phyloP scores from a whole-genome alignment of 2,888 invertebrate species.

The Aleiodes leptofemur region DNA sequence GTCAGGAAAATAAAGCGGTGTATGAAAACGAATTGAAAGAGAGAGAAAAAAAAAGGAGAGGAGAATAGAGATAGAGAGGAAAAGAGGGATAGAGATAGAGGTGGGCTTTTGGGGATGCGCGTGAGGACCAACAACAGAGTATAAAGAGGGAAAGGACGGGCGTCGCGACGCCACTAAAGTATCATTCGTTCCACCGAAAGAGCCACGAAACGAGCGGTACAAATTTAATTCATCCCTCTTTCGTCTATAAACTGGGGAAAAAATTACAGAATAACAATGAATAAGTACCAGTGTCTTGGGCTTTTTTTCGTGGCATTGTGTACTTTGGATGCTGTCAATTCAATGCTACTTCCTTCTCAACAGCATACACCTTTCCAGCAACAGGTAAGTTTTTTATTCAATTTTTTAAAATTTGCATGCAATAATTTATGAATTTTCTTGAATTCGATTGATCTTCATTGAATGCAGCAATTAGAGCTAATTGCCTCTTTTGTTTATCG shows the following conservation, averaged over 20 bases:
- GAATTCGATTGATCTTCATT: neutral
- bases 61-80: conserved; percentile 48
- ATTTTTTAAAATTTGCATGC: neutral
- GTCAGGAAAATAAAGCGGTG: conserved; percentile 56
- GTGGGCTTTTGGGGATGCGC: conserved; percentile 55
- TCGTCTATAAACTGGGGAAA: conserved; percentile 8
- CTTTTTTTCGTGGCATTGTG: neutral
- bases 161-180: conserved; percentile 65
- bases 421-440: neutral
- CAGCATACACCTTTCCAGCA: conserved; percentile 57
- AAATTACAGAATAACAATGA: neutral
- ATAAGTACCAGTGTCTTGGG: neutral
- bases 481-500: neutral
- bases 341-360: conserved; percentile 43
- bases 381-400: conserved; percentile 58
- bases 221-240: conserved; percentile 45
- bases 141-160: conserved; percentile 64
- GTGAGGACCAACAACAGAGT: conserved; percentile 56
- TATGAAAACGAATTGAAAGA: conserved; percentile 55
- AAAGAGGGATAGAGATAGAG: conserved; percentile 38
- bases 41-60: conserved; percentile 36
- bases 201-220: conserved; percentile 49
- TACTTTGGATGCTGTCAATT: conserved; percentile 25
- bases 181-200: conserved; percentile 54
- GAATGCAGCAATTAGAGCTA: neutral